phyloP scores from a whole-genome alignment of 1,140 invertebrate genomes.

The Melitaea cinxia region DNA sequence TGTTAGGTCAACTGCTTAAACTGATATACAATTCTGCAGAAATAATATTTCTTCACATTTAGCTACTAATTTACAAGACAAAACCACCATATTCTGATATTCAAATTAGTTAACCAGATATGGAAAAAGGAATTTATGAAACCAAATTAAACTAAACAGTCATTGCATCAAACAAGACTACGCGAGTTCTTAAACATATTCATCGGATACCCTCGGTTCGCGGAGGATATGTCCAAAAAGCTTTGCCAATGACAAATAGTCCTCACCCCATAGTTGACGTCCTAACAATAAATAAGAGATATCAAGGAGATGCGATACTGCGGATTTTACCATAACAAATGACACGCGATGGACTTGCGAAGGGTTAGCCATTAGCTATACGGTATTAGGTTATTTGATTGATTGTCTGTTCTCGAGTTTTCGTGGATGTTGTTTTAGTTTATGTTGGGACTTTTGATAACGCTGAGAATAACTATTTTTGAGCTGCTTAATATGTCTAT shows the following conservation, averaged over 20 bases:
- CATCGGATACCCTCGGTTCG: slow-evolving; percentile 40
- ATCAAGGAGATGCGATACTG: slow-evolving; percentile 60
- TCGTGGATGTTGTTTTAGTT: background rate
- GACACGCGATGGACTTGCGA: slow-evolving; percentile 67
- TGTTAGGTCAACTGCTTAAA: too few relatives aligned
- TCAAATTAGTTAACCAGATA: too few relatives aligned
- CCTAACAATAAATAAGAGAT: slow-evolving; percentile 78
- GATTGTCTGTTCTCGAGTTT: slow-evolving; percentile 40
- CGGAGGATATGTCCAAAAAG: slow-evolving; percentile 54
- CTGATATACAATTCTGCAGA: too few relatives aligned
- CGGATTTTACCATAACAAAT: slow-evolving; percentile 70
- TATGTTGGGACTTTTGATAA: background rate
- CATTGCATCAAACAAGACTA: too few relatives aligned
- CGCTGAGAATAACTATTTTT: too few relatives aligned
- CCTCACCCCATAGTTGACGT: slow-evolving; percentile 59
- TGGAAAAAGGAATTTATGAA: too few relatives aligned
- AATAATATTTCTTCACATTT: too few relatives aligned
- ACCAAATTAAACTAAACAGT: too few relatives aligned
- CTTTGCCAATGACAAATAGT: slow-evolving; percentile 77
- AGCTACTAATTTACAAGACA: too few relatives aligned
- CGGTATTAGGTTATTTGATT: slow-evolving; percentile 57
- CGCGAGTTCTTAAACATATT: slow-evolving; percentile 41
- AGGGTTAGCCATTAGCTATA: slow-evolving; percentile 57
- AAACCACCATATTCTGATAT: too few relatives aligned
- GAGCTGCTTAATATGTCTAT: too few relatives aligned